Conservation (phyloP, 2,113 vertebrate species). For the Triplophysa rosa region DNA sequence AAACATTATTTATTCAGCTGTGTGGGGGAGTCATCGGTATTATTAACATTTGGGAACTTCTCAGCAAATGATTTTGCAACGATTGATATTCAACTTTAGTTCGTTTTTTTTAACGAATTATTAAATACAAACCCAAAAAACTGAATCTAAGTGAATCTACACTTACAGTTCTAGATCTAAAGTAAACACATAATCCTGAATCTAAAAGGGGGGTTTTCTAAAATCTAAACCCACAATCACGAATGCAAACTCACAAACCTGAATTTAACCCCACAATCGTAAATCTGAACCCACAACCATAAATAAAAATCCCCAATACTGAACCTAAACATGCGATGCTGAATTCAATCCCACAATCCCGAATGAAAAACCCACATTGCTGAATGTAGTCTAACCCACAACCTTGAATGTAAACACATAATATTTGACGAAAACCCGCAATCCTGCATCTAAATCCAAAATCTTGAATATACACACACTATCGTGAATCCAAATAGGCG, state of each 20-base stretch:
- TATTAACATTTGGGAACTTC: background rate
- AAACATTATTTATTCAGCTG: constrained; percentile 17
- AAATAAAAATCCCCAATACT: background rate
- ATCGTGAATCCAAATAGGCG: background rate
- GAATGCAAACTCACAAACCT: background rate
- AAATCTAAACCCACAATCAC: too few relatives aligned
- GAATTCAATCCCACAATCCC: background rate
- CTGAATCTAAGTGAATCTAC: background rate
- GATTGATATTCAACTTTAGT: background rate
- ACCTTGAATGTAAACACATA: background rate
- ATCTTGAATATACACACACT: background rate
- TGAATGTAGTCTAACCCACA: background rate
- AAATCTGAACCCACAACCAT: too few relatives aligned
- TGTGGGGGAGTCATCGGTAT: constrained; percentile 2
- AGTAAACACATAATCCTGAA: background rate
- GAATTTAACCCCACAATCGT: background rate
- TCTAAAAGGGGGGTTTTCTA: too few relatives aligned
- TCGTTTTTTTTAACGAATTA: background rate
- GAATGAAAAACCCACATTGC: background rate
- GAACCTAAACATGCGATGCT: background rate
- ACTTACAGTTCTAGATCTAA: too few relatives aligned
- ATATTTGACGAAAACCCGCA: too few relatives aligned
- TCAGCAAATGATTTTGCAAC: background rate
- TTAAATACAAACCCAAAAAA: background rate
- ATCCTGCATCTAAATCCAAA: background rate